A percentile compares a stretch with the other conserved stretches of the same genome.
Evolutionary conservation across 2,113 vertebrate genomes (phyloP).

Genomic region (Merops nubicus): DNA sequence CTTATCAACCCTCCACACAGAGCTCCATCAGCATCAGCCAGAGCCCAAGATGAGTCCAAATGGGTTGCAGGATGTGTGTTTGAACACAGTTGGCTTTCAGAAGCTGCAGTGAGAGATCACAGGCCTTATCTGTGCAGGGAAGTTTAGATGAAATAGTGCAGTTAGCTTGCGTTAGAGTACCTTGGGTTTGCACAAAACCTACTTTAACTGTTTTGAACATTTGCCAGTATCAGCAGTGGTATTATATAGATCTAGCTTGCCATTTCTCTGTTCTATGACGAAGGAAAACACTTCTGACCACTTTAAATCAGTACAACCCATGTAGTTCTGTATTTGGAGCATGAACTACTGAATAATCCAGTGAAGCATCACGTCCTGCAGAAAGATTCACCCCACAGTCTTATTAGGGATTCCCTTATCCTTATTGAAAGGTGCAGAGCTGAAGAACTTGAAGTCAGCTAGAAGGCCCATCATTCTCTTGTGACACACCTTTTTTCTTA

Average conservation of each 20-base stretch:
- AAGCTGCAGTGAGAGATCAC: neutral
- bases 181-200: neutral
- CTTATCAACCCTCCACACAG: slow-evolving; percentile 31
- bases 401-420: neutral
- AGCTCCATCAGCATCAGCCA: neutral
- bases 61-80: accelerated
- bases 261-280: accelerated
- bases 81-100: neutral
- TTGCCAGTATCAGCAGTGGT: neutral
- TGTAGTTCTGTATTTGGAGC: neutral
- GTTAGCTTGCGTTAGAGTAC: neutral
- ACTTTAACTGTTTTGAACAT: neutral
- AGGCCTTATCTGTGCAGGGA: neutral
- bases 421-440: neutral
- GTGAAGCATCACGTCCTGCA: neutral
- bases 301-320: neutral
- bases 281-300: neutral
- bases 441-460: neutral
- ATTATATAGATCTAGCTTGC: neutral
- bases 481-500: neutral
- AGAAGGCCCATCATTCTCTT: neutral
- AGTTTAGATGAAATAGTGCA: neutral
- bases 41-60: neutral
- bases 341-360: neutral
- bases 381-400: neutral